A percentile compares a stretch with the other conserved stretches of the same genome.
phyloP scores from a whole-genome alignment of 1,140 invertebrate genomes.

The Adoxophyes honmai region DNA sequence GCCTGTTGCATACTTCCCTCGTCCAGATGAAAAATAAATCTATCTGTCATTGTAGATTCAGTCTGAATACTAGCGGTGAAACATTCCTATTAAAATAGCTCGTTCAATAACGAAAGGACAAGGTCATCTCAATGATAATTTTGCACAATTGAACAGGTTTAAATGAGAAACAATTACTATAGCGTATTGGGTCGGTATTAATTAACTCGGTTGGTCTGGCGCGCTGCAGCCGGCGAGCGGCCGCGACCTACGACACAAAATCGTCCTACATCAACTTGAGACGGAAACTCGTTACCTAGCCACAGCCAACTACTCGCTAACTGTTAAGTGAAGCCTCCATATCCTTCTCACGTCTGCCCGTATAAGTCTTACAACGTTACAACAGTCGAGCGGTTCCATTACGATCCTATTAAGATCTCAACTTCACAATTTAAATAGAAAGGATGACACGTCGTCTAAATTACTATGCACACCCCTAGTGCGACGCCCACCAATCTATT shows the following conservation, averaged over 20 bases:
- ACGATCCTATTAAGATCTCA: neutral
- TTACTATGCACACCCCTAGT: neutral
- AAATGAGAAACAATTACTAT: neutral
- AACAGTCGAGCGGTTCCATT: neutral
- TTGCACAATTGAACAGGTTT: conserved; percentile 9
- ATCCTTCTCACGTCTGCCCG: neutral
- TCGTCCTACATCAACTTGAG: neutral
- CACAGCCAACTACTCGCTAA: neutral
- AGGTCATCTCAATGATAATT: conserved; percentile 15
- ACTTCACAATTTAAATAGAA: neutral
- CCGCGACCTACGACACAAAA: conserved; percentile 14
- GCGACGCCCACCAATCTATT: conserved; percentile 36
- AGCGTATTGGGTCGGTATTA: neutral
- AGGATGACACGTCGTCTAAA: neutral
- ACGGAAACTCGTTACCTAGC: neutral
- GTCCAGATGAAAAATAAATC: conserved; percentile 28
- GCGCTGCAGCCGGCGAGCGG: neutral
- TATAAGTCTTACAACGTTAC: neutral
- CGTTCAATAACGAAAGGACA: conserved; percentile 6
- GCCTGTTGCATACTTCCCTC: conserved; percentile 33
- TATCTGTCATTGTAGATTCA: conserved; percentile 32
- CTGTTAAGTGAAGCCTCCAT: neutral
- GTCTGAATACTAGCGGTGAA: conserved; percentile 32
- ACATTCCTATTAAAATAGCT: conserved; percentile 22
- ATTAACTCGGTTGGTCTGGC: neutral